Evolutionary conservation across 2,888 invertebrate species (phyloP), one percentile per base, ranked within the genome.

Genomic region (Abrostola tripartita): DNA sequence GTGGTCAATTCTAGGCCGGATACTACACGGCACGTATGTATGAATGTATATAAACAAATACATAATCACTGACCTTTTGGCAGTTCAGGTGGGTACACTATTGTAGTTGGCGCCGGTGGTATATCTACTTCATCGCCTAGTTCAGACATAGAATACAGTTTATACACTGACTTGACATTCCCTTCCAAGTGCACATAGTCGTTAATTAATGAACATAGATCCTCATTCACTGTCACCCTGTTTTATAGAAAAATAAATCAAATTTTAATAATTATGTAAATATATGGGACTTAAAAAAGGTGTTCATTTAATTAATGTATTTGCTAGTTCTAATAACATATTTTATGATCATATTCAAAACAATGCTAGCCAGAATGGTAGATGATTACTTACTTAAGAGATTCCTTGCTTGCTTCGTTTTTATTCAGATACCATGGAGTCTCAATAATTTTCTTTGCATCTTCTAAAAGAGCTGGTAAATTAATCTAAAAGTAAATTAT

Each of bases 151-250:
- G 86, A 74, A 6, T 84, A 72, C 37, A 95, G 76, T 65, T 85
- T 86, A 73, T 92, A 95, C 10, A 79, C 76, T 0, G 85, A 76
- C 5, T 82, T 81, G 0, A 85, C 73, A 42, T 91, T 92, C 8
- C 92, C 86, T 54, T 92, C 87, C 49, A 96, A 65, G 6, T 86
- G 85, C n/a, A 95, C 87, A 71, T 92, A 95, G 61, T 93, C 90
- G 52, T 84, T 85, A 6, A 95, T 70, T 24, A 86, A 66, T n/a
- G 86, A 72, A 65, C 89, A 85, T 2, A 95, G 63, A 36, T 90
- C 88, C 42, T 91, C 86, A 66, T 95, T 92, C 1, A 94, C 88
- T 6, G 81, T 79, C 37, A 95, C 85, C 71, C 95, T 95, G 77
- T 72, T 70, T 41, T 66, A 60, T 42, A 60, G 61, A 61, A 52